These are phyloP conservation scores for Leucophenga montana DNA, from an alignment of 2,888 invertebrate species.

Conservation along the genomic window DNA sequence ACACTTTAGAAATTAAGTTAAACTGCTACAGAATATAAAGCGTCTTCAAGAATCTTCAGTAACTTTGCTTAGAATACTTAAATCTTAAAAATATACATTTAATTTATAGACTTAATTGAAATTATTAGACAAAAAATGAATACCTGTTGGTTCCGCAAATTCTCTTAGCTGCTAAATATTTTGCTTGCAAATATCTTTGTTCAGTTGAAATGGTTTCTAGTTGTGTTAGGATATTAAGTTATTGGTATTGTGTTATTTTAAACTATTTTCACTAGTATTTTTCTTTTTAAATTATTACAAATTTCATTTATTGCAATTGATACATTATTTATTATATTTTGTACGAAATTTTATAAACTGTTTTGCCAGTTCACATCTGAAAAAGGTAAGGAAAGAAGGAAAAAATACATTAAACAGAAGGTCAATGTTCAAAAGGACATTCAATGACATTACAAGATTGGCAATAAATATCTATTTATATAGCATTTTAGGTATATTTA, in stretches of 20 bases:
- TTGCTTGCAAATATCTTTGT: conserved; percentile 46
- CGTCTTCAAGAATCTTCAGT: too few relatives aligned
- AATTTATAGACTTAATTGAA: neutral
- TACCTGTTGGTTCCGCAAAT: conserved; percentile 70
- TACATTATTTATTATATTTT: conserved; percentile 9
- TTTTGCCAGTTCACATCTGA: conserved; percentile 42
- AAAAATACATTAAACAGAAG: conserved; percentile 27
- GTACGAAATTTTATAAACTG: conserved; percentile 22
- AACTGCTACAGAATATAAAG: too few relatives aligned
- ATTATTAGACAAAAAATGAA: conserved; percentile 21
- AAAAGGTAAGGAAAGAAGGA: conserved; percentile 25
- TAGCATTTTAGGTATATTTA: conserved; percentile 28
- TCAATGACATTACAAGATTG: too few relatives aligned
- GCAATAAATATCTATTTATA: too few relatives aligned
- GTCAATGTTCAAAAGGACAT: neutral
- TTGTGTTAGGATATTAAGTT: neutral
- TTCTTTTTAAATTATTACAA: conserved; percentile 26
- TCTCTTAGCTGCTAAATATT: conserved; percentile 59
- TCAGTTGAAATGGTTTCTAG: conserved; percentile 43
- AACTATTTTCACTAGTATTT: conserved; percentile 33
- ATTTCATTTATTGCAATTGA: conserved; percentile 29
- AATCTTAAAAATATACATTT: neutral
- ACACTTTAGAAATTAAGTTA: too few relatives aligned
- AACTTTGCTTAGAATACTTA: too few relatives aligned
- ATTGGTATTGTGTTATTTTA: conserved; percentile 16